phyloP scores from a whole-genome alignment of 1,140 invertebrate species.

The Parapsyche elsis region DNA sequence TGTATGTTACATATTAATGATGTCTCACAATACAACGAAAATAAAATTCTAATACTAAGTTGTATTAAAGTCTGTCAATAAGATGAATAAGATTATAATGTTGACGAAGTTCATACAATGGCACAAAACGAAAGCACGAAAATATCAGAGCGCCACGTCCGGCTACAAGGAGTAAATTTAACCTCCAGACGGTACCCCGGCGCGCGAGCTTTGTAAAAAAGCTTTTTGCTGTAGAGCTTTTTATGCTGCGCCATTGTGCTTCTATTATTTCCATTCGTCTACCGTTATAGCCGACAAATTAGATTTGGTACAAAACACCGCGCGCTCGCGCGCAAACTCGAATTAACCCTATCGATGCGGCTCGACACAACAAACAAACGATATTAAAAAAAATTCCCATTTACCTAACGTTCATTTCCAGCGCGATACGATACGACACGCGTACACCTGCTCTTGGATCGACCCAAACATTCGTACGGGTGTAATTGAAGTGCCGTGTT shows the following conservation, averaged over 20 bases:
- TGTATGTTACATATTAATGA: too few species aligned
- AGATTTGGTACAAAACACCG: slow-evolving; percentile 21
- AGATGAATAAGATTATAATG: too few species aligned
- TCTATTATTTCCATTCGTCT: slow-evolving; percentile 36
- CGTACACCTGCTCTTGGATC: too few species aligned
- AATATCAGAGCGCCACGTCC: slow-evolving; percentile 27
- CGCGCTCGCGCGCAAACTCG: neutral
- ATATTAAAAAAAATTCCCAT: too few species aligned
- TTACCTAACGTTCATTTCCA: too few species aligned
- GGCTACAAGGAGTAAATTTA: slow-evolving; percentile 32
- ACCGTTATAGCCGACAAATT: slow-evolving; percentile 39
- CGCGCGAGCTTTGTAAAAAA: slow-evolving; percentile 34
- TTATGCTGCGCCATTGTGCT: slow-evolving; percentile 38
- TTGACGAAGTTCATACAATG: neutral
- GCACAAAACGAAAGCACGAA: slow-evolving; percentile 22
- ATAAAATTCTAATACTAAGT: too few species aligned
- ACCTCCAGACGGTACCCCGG: slow-evolving; percentile 24
- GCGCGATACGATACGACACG: too few species aligned
- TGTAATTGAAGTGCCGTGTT: slow-evolving; percentile 29
- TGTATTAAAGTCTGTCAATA: too few species aligned
- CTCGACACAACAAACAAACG: neutral
- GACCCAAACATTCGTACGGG: neutral
- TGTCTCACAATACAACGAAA: too few species aligned
- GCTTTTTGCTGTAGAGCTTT: slow-evolving; percentile 43
- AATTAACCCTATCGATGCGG: slow-evolving; percentile 17